Percentiles rank a stretch among this genome's conserved stretches.
phyloP scores from a whole-genome alignment of 2,888 invertebrate species.

The Scotopteryx bipunctaria region DNA sequence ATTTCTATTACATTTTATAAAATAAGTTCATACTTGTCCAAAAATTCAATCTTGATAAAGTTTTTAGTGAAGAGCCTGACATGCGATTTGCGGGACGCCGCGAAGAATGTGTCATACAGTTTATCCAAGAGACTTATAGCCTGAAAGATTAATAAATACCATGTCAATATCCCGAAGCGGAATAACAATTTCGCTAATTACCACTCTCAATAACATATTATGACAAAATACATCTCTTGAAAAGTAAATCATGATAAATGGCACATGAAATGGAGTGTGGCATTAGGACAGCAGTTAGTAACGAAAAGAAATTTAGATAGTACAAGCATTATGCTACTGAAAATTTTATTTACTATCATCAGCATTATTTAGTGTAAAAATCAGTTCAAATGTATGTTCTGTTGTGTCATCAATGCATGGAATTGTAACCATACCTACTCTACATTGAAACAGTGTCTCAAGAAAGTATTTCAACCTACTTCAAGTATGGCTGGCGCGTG shows the following conservation, averaged over 20 bases:
- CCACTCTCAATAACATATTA: constrained; percentile 5
- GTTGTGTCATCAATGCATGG: constrained; percentile 14
- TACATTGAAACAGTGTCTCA: background rate
- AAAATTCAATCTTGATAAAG: constrained; percentile 89
- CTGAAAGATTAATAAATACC: constrained; percentile 80
- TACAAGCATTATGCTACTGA: constrained; percentile 9
- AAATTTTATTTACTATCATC: constrained; percentile 13
- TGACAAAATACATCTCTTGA: background rate
- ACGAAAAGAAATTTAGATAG: constrained; percentile 35
- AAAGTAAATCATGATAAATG: background rate
- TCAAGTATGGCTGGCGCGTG: constrained; percentile 5
- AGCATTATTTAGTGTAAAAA: constrained; percentile 17
- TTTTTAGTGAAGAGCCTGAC: constrained; percentile 85
- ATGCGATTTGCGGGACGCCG: constrained; percentile 80
- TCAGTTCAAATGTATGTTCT: no score
- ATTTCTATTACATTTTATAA: constrained; percentile 24
- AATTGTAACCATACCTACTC: background rate
- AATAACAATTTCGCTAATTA: constrained; percentile 16
- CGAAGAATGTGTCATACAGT: constrained; percentile 83
- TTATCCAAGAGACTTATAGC: constrained; percentile 86
- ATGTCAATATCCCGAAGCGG: constrained; percentile 60
- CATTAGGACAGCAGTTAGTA: constrained; percentile 31
- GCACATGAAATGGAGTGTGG: constrained; percentile 6
- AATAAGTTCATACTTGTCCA: constrained; percentile 81
- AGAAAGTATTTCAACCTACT: constrained; percentile 15